Percentiles rank a stretch among this genome's conserved stretches.
These are phyloP conservation scores for Eriocheir sinensis DNA, from an alignment of 1,140 invertebrate species.

Conservation along the genomic window DNA sequence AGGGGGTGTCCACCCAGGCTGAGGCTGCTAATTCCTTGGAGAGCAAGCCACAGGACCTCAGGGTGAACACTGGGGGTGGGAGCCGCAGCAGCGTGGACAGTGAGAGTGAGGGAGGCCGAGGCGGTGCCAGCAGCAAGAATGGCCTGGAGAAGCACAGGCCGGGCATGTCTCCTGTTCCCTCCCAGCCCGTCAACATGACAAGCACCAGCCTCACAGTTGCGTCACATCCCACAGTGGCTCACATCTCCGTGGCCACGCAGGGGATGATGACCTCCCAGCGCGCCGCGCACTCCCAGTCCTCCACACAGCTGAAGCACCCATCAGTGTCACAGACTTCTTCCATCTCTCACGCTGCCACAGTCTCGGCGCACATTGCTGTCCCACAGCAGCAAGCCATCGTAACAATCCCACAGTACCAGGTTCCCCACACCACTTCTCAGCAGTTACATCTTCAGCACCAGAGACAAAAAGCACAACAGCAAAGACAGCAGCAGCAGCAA, in stretches of 20 bases:
- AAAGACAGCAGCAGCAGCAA: constrained; percentile 55
- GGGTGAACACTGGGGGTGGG: constrained; percentile 52
- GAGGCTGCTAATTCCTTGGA: constrained; percentile 37
- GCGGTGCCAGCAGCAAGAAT: constrained; percentile 1
- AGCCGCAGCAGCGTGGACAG: constrained; percentile 19
- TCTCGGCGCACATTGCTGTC: constrained; percentile 62
- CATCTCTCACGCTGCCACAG: constrained; percentile 64
- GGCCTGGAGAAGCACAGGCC: constrained; percentile 40
- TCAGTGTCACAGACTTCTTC: constrained; percentile 47
- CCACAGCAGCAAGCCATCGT: constrained; percentile 68
- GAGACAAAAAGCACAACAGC: constrained; percentile 58
- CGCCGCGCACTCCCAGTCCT: constrained; percentile 6
- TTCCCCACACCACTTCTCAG: constrained; percentile 48
- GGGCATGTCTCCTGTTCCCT: constrained; percentile 25
- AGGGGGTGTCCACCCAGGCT: not conserved
- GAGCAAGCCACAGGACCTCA: constrained; percentile 68
- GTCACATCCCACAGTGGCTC: constrained; percentile 41
- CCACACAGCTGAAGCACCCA: constrained; percentile 51
- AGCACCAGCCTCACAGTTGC: constrained; percentile 36
- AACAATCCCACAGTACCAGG: constrained; percentile 69
- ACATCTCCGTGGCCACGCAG: constrained; percentile 37
- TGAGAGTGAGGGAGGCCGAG: constrained; percentile 49
- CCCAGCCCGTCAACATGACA: constrained; percentile 66
- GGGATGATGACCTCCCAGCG: constrained; percentile 65
- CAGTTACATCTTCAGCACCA: constrained; percentile 57